Percentiles rank a stretch among this genome's conserved stretches.
These are phyloP conservation scores for Spilarctia lutea DNA, from an alignment of 2,888 invertebrate genomes.

Conservation along the genomic window DNA sequence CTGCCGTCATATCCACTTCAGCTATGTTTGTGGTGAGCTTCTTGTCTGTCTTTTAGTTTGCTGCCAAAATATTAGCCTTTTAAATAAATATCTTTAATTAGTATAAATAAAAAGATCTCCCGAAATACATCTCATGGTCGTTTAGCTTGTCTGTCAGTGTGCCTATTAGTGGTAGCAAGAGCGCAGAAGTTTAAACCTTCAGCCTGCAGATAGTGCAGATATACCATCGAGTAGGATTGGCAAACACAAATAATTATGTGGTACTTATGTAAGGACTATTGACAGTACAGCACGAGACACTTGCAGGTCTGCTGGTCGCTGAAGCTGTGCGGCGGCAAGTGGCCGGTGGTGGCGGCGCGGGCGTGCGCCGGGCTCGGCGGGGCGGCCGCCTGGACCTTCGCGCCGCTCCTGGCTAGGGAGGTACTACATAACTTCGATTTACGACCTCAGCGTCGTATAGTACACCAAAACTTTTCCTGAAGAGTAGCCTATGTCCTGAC, in stretches of 20 bases:
- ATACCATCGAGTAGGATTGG: not conserved
- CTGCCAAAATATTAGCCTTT: not conserved
- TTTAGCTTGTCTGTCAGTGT: not conserved
- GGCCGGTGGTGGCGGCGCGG: conserved; percentile 67
- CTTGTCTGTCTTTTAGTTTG: not conserved
- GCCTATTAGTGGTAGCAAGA: no score
- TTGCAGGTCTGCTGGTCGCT: conserved; percentile 72
- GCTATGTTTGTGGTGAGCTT: conserved; percentile 62
- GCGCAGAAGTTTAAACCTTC: not conserved
- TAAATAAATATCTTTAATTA: not conserved
- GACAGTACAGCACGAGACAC: not conserved
- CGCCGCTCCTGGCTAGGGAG: conserved; percentile 70
- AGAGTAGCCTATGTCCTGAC: no score
- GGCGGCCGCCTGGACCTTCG: conserved; percentile 71
- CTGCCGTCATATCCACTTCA: conserved; percentile 66
- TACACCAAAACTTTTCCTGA: no score
- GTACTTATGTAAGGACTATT: not conserved
- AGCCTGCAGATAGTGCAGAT: not conserved
- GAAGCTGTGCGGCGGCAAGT: conserved; percentile 66
- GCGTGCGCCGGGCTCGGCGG: conserved; percentile 71
- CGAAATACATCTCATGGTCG: no score
- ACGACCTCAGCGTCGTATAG: not conserved
- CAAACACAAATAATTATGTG: not conserved
- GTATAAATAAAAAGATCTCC: not conserved
- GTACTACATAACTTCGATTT: conserved; percentile 39